Evolutionary conservation across 2,888 invertebrate species (phyloP), one percentile per base, ranked within the genome.

Genomic region (Glaucopsyche alexis): DNA sequence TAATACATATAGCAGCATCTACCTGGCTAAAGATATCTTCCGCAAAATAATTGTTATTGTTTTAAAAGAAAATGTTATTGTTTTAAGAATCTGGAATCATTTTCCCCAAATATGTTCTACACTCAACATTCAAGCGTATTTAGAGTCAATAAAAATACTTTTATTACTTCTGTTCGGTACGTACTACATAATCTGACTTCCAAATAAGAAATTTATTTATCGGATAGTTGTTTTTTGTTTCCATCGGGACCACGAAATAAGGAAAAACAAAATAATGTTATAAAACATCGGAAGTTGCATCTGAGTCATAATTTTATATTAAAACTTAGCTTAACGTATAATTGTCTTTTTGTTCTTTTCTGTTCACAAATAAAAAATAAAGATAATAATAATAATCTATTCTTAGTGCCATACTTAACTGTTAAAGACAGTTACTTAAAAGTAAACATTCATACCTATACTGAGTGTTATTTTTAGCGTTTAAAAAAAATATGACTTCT

Each of bases 251-350:
- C 29, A 29, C 8, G 52, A 52, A 6, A 52, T 52, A 1, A 52
- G 16, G 52, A 52, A 52, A 52, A 52, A 52, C 29, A 29, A 29
- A 2, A 29, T 2, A 29, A 29, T 29, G 29, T 29, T 2, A 52
- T n/a, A 52, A 52, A 52, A 52, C 52, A 52, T 52, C 52, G n/a
- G 29, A 52, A 52, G 16, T 52, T 52, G 16, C 52, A 52, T 52
- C 52, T 7, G 7, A 16, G 52, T 52, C 52, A 52, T 52, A 16
- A 52, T 52, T 52, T 52, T 3, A 52, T 16, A 52, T 52, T 52
- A 52, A 16, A 8, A 52, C 52, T 52, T 8, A n/a, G 4, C 16
- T 7, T 52, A 52, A 52, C 16, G 7, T 52, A 52, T 52, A n/a
- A 5, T n/a, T 0, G n/a, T 47, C n/a, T 7, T n/a, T 52, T n/a